A percentile compares a stretch with the other conserved stretches of the same genome.
These are phyloP conservation scores for Phaethornis superciliosus DNA, from an alignment of 2,113 vertebrate species.

Conservation along the genomic window DNA sequence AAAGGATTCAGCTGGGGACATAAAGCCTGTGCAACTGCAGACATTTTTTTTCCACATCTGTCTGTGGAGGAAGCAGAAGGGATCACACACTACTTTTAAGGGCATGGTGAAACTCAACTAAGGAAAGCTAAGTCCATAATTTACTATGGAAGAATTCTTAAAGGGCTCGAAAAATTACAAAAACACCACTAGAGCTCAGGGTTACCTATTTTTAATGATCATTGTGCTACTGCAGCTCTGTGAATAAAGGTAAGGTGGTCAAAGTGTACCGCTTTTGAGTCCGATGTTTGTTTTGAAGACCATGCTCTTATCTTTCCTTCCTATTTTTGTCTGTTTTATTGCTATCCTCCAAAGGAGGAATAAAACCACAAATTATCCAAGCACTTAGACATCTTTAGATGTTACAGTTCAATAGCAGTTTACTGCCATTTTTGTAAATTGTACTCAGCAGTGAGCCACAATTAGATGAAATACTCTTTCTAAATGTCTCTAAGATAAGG, in stretches of 20 bases:
- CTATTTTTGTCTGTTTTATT: slow-evolving; percentile 42
- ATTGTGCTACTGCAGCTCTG: not conserved
- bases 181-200: not conserved
- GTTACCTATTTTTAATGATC: not conserved
- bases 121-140: not conserved
- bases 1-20: not conserved
- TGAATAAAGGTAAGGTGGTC: not conserved
- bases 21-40: not conserved
- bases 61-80: not conserved
- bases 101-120: not conserved
- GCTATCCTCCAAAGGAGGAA: not conserved
- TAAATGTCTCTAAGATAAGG: slow-evolving; percentile 42
- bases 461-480: slow-evolving; percentile 68
- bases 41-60: not conserved
- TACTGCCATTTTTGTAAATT: slow-evolving; percentile 71
- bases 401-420: slow-evolving; percentile 68
- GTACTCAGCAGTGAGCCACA: slow-evolving; percentile 64
- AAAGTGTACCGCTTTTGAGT: not conserved
- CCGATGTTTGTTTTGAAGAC: not conserved
- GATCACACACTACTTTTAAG: not conserved
- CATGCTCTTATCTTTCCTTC: not conserved
- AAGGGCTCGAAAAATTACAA: not conserved
- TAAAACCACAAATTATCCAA: slow-evolving; percentile 56
- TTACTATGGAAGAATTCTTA: not conserved
- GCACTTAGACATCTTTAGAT: slow-evolving; percentile 65